Evolutionary conservation across 2,113 vertebrate species (phyloP), one percentile per base, ranked within the genome.

Genomic region (Tor tambroides): DNA sequence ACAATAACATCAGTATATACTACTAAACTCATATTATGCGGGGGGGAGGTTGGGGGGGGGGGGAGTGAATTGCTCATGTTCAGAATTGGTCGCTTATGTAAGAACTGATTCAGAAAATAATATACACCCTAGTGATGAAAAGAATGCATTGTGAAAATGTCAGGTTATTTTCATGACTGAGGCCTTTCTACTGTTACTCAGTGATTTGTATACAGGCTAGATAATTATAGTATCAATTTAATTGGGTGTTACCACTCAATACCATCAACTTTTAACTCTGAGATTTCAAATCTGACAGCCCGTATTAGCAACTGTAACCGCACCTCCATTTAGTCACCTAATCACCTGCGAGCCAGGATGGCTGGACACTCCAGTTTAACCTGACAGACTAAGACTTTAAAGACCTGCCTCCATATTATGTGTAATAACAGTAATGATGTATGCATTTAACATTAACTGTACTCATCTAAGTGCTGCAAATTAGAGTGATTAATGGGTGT

Each of bases 291-390:
- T 43, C n/a, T 80, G 54, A n/a, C 83, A 49, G 51, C 56, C 21
- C 30, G 54, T 56, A 84, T 26, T 80, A 51, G 19, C 56, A 84
- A 63, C 14, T 76, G 74, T 80, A 80, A 54, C 79, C 86, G 74
- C 88, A 87, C 86, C 83, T 83, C 46, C 30, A 54, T 41, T 38
- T 56, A 87, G 71, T 86, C 76, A 89, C 56, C 35, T 83, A 83
- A 71, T 72, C 78, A 32, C 88, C 43, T 41, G 80, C 23, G 54
- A 63, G 43, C 26, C n/a, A 56, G 76, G 72, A 23, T 4, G 43
- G 17, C 56, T 69, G 83, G 83, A 87, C 59, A 81, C 80, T 83
- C 81, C 63, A 71, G 81, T 83, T 71, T 51, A 35, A 71, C 81
- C 63, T 3, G 65, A 71, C 65, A 83, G 63, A 83, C 41, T 49